These are phyloP conservation scores for Acleris cristana DNA, from an alignment of 2,888 invertebrate species.

Conservation along the genomic window DNA sequence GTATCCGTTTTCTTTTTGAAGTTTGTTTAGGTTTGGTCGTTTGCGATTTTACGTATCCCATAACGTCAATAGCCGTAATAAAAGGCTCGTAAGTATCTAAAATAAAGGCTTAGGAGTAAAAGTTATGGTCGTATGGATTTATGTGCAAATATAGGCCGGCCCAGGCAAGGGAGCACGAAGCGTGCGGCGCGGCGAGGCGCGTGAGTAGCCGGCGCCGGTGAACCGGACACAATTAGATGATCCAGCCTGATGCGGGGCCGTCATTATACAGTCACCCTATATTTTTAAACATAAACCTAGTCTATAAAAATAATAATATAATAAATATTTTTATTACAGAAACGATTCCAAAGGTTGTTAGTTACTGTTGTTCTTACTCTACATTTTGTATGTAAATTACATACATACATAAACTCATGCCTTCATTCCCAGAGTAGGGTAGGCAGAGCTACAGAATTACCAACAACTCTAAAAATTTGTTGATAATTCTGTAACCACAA, in stretches of 20 bases:
- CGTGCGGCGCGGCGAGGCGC: slow-evolving; percentile 43
- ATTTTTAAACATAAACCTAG: background rate
- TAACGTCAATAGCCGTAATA: slow-evolving; percentile 7
- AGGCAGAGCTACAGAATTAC: too few relatives aligned
- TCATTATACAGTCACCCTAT: background rate
- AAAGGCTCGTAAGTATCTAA: slow-evolving; percentile 8
- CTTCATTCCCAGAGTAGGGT: too few relatives aligned
- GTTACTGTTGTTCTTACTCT: too few relatives aligned
- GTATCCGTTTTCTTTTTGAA: background rate
- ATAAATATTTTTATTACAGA: too few relatives aligned
- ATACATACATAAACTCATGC: too few relatives aligned
- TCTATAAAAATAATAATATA: background rate
- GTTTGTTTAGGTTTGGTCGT: background rate
- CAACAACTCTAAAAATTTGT: too few relatives aligned
- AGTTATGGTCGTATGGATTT: slow-evolving; percentile 14
- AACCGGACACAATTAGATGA: slow-evolving; percentile 42
- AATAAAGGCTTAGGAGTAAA: slow-evolving; percentile 12
- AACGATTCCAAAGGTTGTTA: too few relatives aligned
- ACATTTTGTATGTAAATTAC: too few relatives aligned
- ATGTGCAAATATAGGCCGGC: slow-evolving; percentile 26
- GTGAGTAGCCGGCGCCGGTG: slow-evolving; percentile 45
- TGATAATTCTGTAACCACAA: too few relatives aligned
- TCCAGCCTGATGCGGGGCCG: background rate
- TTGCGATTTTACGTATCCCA: background rate
- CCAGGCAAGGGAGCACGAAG: slow-evolving; percentile 20